A percentile compares a stretch with the other conserved stretches of the same genome.
Conservation (phyloP, 1,140 invertebrate genomes). For the Trichogramma pretiosum region DNA sequence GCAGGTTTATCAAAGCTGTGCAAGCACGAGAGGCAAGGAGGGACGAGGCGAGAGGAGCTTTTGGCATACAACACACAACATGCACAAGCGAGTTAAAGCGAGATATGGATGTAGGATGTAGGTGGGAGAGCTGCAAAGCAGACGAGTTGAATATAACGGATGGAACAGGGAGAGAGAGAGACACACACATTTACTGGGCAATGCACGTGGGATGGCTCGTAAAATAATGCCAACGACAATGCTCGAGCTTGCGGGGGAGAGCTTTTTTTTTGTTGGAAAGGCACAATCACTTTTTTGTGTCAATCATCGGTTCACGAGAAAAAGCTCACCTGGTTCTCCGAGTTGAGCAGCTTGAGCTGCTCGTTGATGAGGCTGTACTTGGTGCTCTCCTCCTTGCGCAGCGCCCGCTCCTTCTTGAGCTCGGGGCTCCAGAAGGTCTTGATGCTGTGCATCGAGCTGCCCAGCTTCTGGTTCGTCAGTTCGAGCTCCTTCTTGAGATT, state of each 20-base stretch:
- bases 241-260: no score
- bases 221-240: no score
- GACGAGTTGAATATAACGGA: no score
- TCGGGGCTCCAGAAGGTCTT: slow-evolving; percentile 99
- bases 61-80: no score
- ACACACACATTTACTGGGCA: no score
- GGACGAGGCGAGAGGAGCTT: neutral
- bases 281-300: no score
- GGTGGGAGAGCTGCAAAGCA: neutral
- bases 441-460: slow-evolving; percentile 98
- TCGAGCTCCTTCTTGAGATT: slow-evolving; percentile 94
- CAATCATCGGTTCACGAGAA: no score
- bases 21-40: neutral
- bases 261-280: no score
- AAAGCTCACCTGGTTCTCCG: slow-evolving; percentile 88
- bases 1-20: neutral
- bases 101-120: no score
- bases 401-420: slow-evolving; percentile 91
- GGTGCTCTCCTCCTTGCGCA: slow-evolving; percentile 94
- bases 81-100: no score
- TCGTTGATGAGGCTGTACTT: slow-evolving; percentile 95
- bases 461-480: slow-evolving; percentile 93
- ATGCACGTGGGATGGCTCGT: no score
- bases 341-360: slow-evolving; percentile 91
- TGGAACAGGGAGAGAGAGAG: no score